Conservation (phyloP, 2,113 vertebrate genomes). For the Clinocottus analis region DNA sequence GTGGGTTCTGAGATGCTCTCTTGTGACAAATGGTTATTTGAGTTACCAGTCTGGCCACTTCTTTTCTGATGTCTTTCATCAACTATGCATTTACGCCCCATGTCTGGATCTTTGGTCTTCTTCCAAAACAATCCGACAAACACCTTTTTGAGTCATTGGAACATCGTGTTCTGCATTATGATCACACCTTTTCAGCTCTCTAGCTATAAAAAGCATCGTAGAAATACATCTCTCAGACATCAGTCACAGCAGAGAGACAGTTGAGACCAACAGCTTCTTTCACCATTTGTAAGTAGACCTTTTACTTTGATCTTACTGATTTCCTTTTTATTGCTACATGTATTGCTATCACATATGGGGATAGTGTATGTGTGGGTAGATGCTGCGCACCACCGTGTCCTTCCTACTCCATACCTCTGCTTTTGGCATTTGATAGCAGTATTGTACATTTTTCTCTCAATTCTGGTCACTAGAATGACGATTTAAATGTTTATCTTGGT, state of each 20-base stretch:
- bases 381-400: neutral
- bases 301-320: neutral
- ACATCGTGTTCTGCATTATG: neutral
- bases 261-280: neutral
- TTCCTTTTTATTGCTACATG: neutral
- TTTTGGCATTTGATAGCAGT: neutral
- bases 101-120: too few species aligned
- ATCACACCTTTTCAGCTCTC: neutral
- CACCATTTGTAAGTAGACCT: constrained; percentile 1
- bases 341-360: neutral
- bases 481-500: neutral
- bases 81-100: too few species aligned
- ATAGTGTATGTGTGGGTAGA: neutral
- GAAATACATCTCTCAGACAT: neutral
- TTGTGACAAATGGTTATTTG: too few species aligned
- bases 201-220: neutral
- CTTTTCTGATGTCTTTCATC: too few species aligned
- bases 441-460: neutral
- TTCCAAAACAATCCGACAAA: too few species aligned
- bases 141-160: neutral
- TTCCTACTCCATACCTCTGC: neutral
- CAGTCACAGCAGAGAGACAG: neutral
- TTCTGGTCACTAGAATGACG: neutral
- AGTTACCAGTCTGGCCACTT: too few species aligned
- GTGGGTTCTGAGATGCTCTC: too few species aligned